These are phyloP conservation scores for Panagrolaimus sp. DNA, from an alignment of 1,140 invertebrate genomes.

Conservation along the genomic window DNA sequence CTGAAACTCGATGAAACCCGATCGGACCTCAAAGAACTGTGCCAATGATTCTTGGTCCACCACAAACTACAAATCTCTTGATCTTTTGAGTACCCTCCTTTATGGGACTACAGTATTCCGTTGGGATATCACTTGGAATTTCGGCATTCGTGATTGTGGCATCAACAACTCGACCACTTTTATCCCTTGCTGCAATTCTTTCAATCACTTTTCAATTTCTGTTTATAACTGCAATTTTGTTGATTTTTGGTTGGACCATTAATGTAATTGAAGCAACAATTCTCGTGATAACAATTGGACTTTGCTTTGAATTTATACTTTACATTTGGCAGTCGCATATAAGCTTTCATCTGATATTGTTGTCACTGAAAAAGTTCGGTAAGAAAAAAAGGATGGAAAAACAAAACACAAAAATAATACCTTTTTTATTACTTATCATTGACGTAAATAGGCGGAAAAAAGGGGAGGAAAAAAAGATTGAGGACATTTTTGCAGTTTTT, in stretches of 20 bases:
- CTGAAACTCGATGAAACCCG: neutral
- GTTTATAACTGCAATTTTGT: slow-evolving; percentile 25
- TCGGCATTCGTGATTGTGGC: slow-evolving; percentile 34
- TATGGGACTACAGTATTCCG: slow-evolving; percentile 32
- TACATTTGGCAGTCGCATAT: slow-evolving; percentile 72
- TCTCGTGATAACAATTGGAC: slow-evolving; percentile 83
- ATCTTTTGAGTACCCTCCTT: slow-evolving; percentile 27
- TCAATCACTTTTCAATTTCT: slow-evolving; percentile 30
- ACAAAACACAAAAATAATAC: neutral
- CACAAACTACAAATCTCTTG: slow-evolving; percentile 25
- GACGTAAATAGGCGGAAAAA: no score
- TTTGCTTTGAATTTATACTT: slow-evolving; percentile 88
- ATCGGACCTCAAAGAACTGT: no score
- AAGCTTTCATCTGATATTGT: slow-evolving; percentile 27
- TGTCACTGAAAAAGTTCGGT: slow-evolving; percentile 21
- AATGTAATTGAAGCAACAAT: slow-evolving; percentile 90
- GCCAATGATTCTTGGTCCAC: neutral
- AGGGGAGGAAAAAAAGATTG: no score
- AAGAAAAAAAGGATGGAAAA: no score
- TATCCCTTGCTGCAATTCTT: slow-evolving; percentile 27
- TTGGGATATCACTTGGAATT: slow-evolving; percentile 30
- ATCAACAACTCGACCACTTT: slow-evolving; percentile 30
- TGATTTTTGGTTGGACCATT: slow-evolving; percentile 75
- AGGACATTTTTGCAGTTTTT: no score
- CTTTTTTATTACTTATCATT: no score